Evolutionary conservation across 2,797 vertebrate genomes (phyloP), one percentile per base, ranked within the genome.

Genomic region (Yasuhikotakia modesta): DNA sequence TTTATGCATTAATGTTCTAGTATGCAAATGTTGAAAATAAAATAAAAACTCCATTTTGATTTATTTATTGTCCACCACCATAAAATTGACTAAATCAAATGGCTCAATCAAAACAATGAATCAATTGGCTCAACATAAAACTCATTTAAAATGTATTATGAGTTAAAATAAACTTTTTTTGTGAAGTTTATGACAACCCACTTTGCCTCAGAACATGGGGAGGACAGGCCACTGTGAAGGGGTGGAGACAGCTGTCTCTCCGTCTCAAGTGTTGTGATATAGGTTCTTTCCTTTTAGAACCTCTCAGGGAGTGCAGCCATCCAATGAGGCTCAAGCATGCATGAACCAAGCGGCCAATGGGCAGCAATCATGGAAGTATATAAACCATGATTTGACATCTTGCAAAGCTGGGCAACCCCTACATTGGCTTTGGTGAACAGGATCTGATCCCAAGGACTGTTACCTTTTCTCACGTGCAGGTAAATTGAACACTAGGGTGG

Each of bases 371-470:
- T 81, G 52, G 55, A 81, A 70, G 89, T 94, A 94, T 95, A 95
- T 92, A 95, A 91, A 83, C 69, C 19, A 63, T 77, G 78, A 72
- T 71, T 61, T 73, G 75, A 77, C 79, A n/a, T 78, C 73, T 60
- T 39, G n/a, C 78, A 81, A 68, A 83, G 60, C 88, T 85, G 94
- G 94, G 94, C 93, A 91, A 94, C 94, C 92, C 88, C 88, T 93
- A 92, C 89, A 90, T 93, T 90, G 90, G 88, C 90, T 89, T 88
- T 91, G 89, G 90, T 93, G 92, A 91, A 93, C 90, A 92, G 92
- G 90, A 93, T 91, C 88, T 93, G 93, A 94, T 93, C 92, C 91
- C 92, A 87, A 91, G 93, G 93, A 93, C 85, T 94, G 92, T 94
- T 93, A 91, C 90, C 87, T 90, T 83, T 90, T 73, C 90, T 91